Evolutionary conservation across 2,113 vertebrate species (phyloP).

Genomic region (Bagarius yarrelli): DNA sequence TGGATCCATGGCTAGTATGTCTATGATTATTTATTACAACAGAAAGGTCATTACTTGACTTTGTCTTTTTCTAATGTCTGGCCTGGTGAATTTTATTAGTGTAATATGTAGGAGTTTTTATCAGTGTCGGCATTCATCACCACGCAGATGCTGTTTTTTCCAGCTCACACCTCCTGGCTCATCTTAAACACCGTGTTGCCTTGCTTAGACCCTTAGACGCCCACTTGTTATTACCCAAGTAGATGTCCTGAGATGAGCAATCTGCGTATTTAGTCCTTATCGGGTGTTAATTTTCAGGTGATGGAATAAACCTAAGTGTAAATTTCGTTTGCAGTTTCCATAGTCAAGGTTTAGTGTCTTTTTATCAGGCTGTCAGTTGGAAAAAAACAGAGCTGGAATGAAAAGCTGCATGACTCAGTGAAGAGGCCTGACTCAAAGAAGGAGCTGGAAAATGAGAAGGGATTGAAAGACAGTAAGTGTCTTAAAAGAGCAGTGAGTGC

Average conservation of each 20-base stretch:
- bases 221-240: no score
- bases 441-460: background rate
- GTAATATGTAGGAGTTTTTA: background rate
- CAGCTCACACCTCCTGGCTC: background rate
- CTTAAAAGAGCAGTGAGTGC: background rate
- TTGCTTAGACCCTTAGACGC: background rate
- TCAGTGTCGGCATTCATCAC: background rate
- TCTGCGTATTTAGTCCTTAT: background rate
- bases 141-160: background rate
- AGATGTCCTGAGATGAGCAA: background rate
- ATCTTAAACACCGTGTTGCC: background rate
- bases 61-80: background rate
- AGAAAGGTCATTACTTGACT: background rate
- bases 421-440: slow-evolving; percentile 8
- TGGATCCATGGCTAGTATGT: background rate
- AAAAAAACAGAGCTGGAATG: slow-evolving; percentile 4
- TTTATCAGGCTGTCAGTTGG: background rate
- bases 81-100: background rate
- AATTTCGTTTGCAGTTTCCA: slow-evolving; percentile 9
- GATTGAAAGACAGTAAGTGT: slow-evolving; percentile 1
- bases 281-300: slow-evolving; percentile 13
- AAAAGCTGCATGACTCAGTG: background rate
- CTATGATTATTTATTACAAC: background rate
- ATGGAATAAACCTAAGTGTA: slow-evolving; percentile 30
- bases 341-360: background rate